Base-by-base conservation (phyloP, 2,888 invertebrate genomes). In the Tromatobia lineatoria region DNA sequence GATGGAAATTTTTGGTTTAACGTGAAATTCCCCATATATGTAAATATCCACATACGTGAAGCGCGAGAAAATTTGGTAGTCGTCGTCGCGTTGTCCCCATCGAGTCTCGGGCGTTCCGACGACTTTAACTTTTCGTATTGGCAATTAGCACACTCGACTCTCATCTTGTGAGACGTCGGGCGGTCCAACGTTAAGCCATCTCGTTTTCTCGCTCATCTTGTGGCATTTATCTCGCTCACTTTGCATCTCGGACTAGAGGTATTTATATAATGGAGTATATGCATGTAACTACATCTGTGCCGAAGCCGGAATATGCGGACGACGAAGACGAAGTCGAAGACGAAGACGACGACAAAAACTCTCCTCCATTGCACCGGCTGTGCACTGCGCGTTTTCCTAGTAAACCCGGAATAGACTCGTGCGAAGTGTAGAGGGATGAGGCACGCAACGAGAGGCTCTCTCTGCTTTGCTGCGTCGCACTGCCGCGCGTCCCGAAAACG, bases 391-490 rank as follows among this genome's bases (percentile, higher is more conserved):
- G 82, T 85, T 85, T 91, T 91, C 91, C 90, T 89, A 89, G 91
- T 91, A 91, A 83, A 90, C 91, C 89, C 90, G 91, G 91, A 91
- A 91, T 92, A 91, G 92, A 90, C 87, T 77, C 45, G 50, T 50
- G 61, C 75, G 29, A 52, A 75, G 64, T 34, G 66, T 54, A 29
- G 45, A 75, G 38, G 18, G 74, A 59, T 45, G 69, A 59, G 38
- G 38, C n/a, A 69, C 34, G 66, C 20, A 20, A 74, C 42, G 13
- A 78, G 45, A 64, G n/a, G 3, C 34, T 8, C n/a, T 52, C 34
- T 13, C 25, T 18, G 15, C 42, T 23, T 29, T 47, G 18, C 57
- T 29, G 15, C 4, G 29, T n/a, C n/a, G n/a, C 29, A 59, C 59
- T 25, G 59, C 15, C 23, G 34, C 23, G 8, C 57, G 52, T 38